Base-by-base conservation (phyloP, 2,113 vertebrate species). In the Ageneiosus marmoratus region DNA sequence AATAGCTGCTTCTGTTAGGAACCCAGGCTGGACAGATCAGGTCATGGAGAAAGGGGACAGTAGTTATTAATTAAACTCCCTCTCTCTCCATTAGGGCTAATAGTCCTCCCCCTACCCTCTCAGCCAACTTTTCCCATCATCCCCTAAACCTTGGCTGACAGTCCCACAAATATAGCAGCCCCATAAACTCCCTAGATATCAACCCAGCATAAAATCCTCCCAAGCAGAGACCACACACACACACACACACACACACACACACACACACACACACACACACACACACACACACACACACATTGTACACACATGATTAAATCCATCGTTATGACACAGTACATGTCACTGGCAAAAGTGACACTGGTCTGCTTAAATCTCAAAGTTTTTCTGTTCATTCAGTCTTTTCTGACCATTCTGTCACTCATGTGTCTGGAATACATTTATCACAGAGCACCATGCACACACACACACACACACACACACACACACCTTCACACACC, bases 61-160 rank as follows among this genome's bases (percentile, higher is more conserved):
- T 94, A 89, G 94, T 95, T 95, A 94, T 94, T 95, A 94, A 95
- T 95, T 94, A 95, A 95, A 91, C 94, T 92, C 87, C 91, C 88
- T 87, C 86, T 91, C 88, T 87, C 86, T 90, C 76, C 87, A 90
- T 85, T 86, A 86, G 70, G 58, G 65, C 32, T 87, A 80, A 79
- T 83, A 83, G 82, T 81, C 56, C 86, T 80, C 69, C 87, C 86
- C 56, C 79, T 84, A 70, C 70, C 65, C 44, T 60, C 46, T 74
- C 48, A 16, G n/a, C 50, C 41, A 9, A 75, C 62, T 51, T 84
- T 16, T 79, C 37, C 65, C 77, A 51, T 77, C 73, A 79, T 44
- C 32, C 20, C 83, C 58, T 84, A 89, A 91, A 87, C 58, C 72
- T 89, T 84, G 89, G 92, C 92, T 92, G 92, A 91, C 83, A 83